These are phyloP conservation scores for Cheilosia urbana DNA, from an alignment of 2,888 invertebrate genomes.

Conservation along the genomic window DNA sequence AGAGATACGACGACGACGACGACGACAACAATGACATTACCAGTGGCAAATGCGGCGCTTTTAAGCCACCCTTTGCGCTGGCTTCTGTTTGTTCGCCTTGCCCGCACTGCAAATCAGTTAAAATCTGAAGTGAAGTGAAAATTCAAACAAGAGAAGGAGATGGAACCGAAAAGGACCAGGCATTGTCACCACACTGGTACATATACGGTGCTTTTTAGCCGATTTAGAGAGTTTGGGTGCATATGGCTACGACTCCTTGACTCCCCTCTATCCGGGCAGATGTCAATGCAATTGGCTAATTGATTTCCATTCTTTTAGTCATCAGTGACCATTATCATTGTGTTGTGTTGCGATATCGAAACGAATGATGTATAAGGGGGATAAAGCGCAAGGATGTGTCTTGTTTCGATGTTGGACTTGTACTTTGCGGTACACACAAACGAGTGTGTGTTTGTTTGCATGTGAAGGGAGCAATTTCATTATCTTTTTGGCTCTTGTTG, in stretches of 20 bases:
- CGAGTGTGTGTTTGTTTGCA: background rate
- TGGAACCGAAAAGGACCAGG: slow-evolving; percentile 28
- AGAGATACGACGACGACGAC: slow-evolving; percentile 13
- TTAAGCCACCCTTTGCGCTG: slow-evolving; percentile 38
- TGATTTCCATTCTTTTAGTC: slow-evolving; percentile 81
- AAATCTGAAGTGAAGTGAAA: slow-evolving; percentile 70
- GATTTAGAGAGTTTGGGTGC: slow-evolving; percentile 13
- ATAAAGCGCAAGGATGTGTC: slow-evolving; percentile 52
- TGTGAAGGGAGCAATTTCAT: slow-evolving; percentile 44
- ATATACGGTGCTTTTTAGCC: slow-evolving; percentile 21
- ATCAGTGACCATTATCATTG: slow-evolving; percentile 76
- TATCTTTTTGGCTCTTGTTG: slow-evolving; percentile 45
- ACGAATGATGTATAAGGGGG: slow-evolving; percentile 76
- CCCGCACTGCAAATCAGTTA: slow-evolving; percentile 63
- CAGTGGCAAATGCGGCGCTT: slow-evolving; percentile 72
- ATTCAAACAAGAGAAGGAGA: slow-evolving; percentile 46
- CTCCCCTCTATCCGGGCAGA: slow-evolving; percentile 21
- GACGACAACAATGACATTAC: slow-evolving; percentile 63
- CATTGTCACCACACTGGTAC: slow-evolving; percentile 50
- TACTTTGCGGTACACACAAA: slow-evolving; percentile 37
- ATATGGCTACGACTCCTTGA: background rate
- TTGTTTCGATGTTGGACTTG: slow-evolving; percentile 33
- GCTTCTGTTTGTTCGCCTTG: background rate
- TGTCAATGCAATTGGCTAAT: slow-evolving; percentile 82
- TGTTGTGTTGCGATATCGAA: slow-evolving; percentile 62